phyloP scores from a whole-genome alignment of 2,113 vertebrate genomes.

The Crotophaga sulcirostris region DNA sequence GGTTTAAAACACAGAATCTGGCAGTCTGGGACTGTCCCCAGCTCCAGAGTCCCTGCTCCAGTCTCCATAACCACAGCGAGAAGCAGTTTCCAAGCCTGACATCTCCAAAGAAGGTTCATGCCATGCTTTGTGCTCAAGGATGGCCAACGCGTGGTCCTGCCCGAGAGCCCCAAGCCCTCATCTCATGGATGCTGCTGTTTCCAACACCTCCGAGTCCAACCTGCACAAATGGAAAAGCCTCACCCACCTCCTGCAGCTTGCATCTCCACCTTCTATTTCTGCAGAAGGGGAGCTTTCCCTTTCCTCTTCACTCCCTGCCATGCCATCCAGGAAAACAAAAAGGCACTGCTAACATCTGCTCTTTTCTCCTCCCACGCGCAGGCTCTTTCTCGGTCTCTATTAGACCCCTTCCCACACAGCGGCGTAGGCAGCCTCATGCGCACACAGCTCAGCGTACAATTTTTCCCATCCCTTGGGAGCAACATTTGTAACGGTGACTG shows the following conservation, averaged over 20 bases:
- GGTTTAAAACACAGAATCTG: not conserved
- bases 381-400: constrained; percentile 43
- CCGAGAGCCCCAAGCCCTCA: not conserved
- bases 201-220: not conserved
- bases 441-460: not conserved
- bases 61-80: not conserved
- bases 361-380: constrained; percentile 19
- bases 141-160: not conserved
- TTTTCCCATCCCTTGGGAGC: constrained; percentile 15
- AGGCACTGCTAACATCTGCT: constrained; percentile 52
- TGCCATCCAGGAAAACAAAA: constrained; percentile 54
- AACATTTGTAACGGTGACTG: not conserved
- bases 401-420: constrained; percentile 47
- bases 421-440: constrained; percentile 22
- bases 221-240: not conserved
- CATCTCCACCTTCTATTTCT: not conserved
- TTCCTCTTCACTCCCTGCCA: not conserved
- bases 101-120: not conserved
- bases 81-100: not conserved
- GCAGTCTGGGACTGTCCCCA: not conserved
- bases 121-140: too few species aligned
- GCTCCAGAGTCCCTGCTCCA: not conserved
- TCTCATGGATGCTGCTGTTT: fast-evolving
- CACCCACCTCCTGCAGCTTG: not conserved
- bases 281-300: not conserved